Evolutionary conservation across 2,888 invertebrate genomes (phyloP), one percentile per base, ranked within the genome.

Genomic region (Trimorus sp.): DNA sequence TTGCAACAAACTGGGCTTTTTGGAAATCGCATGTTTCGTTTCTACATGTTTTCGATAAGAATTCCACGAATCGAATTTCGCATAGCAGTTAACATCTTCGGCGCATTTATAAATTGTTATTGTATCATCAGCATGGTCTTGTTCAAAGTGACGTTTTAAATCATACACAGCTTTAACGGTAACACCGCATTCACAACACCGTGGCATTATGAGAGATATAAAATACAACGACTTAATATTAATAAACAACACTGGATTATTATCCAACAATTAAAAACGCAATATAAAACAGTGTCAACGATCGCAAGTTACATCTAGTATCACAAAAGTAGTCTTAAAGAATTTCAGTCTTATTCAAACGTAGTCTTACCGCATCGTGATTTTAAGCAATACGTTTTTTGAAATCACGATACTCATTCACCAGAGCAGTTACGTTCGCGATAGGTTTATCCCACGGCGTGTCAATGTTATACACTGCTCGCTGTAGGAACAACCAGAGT

Each of bases 121-220:
- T 7, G 3, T 60, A 12, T 6, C 40, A 6, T 15, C 7, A 16
- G 15, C 16, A 53, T 14, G 36, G 4, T 45, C 7, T 11, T 45
- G 9, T 59, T 59, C 59, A 45, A 62, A 62, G 48, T 62, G 62
- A 48, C 36, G n/a, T 48, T 62, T 62, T 9, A 62, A 62, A 48
- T 16, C 16, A 16, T 11, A n/a, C 6, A 26, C 16, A 7, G 62
- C 16, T 15, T 16, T 60, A 4, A 15, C 4, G 7, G 11, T 15
- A 14, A 42, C 42, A n/a, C 42, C 4, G 14, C 42, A 60, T 14
- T 37, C 26, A 8, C 12, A 58, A 37, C 58, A 58, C 58, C 12
- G 12, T 38, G 58, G 42, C 60, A 60, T 40, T 14, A 14, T 40
- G 40, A 26, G 26, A 26, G 26, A 26, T 26, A 26, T 26, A 26